A percentile compares a stretch with the other conserved stretches of the same genome.
Conservation (phyloP, 1,140 invertebrate genomes). For the Steinernema feltiae region DNA sequence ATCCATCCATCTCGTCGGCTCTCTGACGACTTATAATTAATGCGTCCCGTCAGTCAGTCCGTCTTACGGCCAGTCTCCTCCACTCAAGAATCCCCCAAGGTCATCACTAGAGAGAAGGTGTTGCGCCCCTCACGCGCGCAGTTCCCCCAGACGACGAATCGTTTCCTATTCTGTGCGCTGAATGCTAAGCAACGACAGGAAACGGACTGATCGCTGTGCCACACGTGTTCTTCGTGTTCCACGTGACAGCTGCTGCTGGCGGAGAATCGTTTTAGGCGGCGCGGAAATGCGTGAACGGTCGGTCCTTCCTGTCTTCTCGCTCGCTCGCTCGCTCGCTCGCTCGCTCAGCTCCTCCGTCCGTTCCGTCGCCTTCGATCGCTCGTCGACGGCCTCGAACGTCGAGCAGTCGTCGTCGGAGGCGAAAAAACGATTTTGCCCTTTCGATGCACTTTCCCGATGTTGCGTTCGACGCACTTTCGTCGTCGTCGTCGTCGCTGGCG, state of each 20-base stretch:
- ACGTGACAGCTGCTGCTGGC: not conserved
- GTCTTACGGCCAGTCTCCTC: not conserved
- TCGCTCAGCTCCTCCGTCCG: not conserved
- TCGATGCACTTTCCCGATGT: not conserved
- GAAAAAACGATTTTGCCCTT: not conserved
- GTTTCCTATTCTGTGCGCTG: no score
- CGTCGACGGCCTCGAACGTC: not conserved
- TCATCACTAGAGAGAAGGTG: not conserved
- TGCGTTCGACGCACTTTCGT: not conserved
- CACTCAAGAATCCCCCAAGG: not conserved
- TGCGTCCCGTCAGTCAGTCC: not conserved
- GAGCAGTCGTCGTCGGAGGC: not conserved
- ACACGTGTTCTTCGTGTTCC: not conserved
- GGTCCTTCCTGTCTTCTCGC: not conserved
- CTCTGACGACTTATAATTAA: slow-evolving; percentile 10
- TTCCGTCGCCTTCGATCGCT: not conserved
- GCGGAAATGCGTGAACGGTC: no score
- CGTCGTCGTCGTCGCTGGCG: not conserved
- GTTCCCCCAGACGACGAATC: no score
- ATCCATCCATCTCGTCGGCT: slow-evolving; percentile 2
- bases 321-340: not conserved
- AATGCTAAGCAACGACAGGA: no score
- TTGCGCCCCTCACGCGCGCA: no score
- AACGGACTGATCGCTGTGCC: not conserved
- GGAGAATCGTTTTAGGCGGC: no score